These are phyloP conservation scores for Tricholauxania praeusta DNA, from an alignment of 2,888 invertebrate genomes.

Conservation along the genomic window DNA sequence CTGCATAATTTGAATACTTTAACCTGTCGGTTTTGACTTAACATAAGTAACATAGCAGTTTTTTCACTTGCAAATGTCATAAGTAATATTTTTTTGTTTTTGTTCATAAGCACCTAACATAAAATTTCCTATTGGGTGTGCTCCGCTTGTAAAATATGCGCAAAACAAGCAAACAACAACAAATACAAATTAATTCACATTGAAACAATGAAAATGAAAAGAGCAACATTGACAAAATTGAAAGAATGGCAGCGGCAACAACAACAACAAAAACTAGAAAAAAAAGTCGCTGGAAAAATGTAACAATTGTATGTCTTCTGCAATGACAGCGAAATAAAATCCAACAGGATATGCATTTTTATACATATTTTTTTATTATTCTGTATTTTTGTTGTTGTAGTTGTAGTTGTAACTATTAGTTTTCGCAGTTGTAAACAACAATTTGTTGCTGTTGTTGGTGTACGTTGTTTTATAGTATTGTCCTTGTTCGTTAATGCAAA, in stretches of 20 bases:
- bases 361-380: neutral
- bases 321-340: conserved; percentile 7
- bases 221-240: neutral
- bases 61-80: no score
- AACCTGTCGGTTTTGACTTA: no score
- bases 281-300: no score
- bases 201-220: conserved; percentile 11
- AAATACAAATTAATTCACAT: neutral
- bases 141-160: no score
- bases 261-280: neutral
- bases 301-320: neutral
- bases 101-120: no score
- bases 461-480: neutral
- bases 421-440: neutral
- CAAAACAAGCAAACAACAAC: neutral
- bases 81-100: no score
- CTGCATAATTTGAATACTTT: no score
- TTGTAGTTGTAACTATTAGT: no score
- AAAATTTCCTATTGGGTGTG: no score
- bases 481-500: no score
- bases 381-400: no score
- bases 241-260: neutral
- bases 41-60: no score
- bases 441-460: neutral
- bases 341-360: conserved; percentile 13